These are phyloP conservation scores for Aldrovandia affinis DNA, from an alignment of 2,797 vertebrate genomes.

Conservation along the genomic window DNA sequence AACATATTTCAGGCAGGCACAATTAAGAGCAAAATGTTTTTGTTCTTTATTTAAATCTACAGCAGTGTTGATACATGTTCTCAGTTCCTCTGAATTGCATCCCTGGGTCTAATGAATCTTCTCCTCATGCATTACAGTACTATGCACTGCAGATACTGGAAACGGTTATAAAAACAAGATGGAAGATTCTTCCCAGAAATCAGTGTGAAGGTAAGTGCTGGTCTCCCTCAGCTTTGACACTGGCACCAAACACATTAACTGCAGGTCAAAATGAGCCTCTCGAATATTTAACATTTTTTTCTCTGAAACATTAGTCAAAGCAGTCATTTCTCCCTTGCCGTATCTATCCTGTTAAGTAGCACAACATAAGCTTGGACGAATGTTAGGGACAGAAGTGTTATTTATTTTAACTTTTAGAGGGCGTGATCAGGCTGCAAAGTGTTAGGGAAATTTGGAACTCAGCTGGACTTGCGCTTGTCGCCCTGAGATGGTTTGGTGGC, in stretches of 20 bases:
- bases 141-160: slow-evolving; percentile 99
- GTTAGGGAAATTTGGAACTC: not conserved
- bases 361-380: not conserved
- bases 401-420: not conserved
- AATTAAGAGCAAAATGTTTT: slow-evolving; percentile 59
- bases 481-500: slow-evolving; percentile 48
- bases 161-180: slow-evolving; percentile 99
- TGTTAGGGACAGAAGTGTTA: not conserved
- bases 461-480: slow-evolving; percentile 26
- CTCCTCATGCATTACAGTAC: slow-evolving; percentile 91
- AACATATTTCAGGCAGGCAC: slow-evolving; percentile 62
- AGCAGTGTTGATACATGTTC: slow-evolving; percentile 53
- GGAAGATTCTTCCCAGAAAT: slow-evolving; percentile 98
- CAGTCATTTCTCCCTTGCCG: not conserved
- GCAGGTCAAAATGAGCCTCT: not conserved
- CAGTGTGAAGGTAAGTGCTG: slow-evolving; percentile 92
- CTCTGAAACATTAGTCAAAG: not conserved
- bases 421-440: not conserved
- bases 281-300: not conserved
- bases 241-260: not conserved
- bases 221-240: not conserved
- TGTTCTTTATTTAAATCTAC: slow-evolving; percentile 53
- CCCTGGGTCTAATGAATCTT: slow-evolving; percentile 58
- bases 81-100: slow-evolving; percentile 26
- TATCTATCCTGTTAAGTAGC: not conserved